Percentiles rank a stretch among this genome's conserved stretches.
phyloP scores from a whole-genome alignment of 2,113 vertebrate species.

The Zapus hudsonius region DNA sequence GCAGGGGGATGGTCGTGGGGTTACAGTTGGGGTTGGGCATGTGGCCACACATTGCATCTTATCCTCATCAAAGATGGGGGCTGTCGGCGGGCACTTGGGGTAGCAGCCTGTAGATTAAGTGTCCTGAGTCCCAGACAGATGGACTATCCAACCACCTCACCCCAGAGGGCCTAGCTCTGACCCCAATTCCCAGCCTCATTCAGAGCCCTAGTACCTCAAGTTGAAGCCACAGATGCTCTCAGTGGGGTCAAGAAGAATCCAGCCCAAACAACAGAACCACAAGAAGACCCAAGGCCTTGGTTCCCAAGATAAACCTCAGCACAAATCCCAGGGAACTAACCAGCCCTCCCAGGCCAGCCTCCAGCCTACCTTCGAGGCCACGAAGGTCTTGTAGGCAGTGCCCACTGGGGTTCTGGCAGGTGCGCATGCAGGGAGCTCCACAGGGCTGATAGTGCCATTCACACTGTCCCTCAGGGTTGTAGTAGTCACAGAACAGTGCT shows the following conservation, averaged over 20 bases:
- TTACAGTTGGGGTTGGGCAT: slow-evolving; percentile 79
- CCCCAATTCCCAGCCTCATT: not conserved
- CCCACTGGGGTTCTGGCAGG: slow-evolving; percentile 92
- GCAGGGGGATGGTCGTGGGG: slow-evolving; percentile 79
- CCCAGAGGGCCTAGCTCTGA: not conserved
- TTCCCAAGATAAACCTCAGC: not conserved
- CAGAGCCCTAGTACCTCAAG: rapidly evolving
- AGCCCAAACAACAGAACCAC: rapidly evolving
- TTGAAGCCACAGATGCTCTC: not conserved
- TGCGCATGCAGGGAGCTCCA: slow-evolving; percentile 92
- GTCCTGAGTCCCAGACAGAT: not conserved
- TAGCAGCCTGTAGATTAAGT: slow-evolving; percentile 90
- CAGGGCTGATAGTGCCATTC: slow-evolving; percentile 97
- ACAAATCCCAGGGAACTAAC: not conserved
- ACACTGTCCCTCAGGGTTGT: slow-evolving; percentile 90
- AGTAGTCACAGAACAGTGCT: slow-evolving; percentile 98
- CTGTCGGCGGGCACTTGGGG: slow-evolving; percentile 89
- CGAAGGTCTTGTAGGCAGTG: slow-evolving; percentile 87
- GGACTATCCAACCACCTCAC: rapidly evolving
- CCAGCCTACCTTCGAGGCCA: slow-evolving; percentile 91
- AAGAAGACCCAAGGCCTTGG: not conserved
- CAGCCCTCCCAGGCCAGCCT: not conserved
- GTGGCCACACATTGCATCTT: slow-evolving; percentile 90
- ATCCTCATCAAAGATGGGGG: slow-evolving; percentile 94
- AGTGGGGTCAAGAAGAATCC: rapidly evolving